Conservation (phyloP, 2,797 vertebrate genomes). For the Rhyacichthys aspro region DNA sequence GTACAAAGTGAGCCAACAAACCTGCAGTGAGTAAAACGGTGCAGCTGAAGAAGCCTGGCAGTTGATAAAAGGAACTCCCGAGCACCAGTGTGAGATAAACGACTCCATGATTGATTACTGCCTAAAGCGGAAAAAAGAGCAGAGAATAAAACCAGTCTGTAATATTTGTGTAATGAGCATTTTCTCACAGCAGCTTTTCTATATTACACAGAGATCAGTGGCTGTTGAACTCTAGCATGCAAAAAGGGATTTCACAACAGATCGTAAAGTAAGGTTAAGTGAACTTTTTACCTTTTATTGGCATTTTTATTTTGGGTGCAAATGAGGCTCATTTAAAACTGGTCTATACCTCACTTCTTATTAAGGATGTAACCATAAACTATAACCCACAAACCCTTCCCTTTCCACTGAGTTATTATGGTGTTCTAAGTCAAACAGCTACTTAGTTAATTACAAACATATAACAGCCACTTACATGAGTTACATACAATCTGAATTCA, state of each 20-base stretch:
- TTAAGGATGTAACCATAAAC: too few species aligned
- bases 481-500: too few species aligned
- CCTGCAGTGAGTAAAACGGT: slow-evolving; percentile 49
- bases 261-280: neutral
- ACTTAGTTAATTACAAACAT: too few species aligned
- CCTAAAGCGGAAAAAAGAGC: slow-evolving; percentile 65
- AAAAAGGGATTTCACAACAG: slow-evolving; percentile 17
- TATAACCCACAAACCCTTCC: too few species aligned
- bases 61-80: slow-evolving; percentile 65
- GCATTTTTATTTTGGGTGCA: neutral
- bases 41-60: slow-evolving; percentile 69
- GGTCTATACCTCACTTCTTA: too few species aligned
- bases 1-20: slow-evolving; percentile 57
- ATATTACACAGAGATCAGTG: slow-evolving; percentile 18
- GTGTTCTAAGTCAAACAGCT: too few species aligned
- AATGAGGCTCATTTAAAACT: neutral
- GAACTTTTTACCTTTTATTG: slow-evolving; percentile 4
- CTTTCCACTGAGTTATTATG: too few species aligned
- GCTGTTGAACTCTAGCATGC: slow-evolving; percentile 9
- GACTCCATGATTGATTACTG: slow-evolving; percentile 70
- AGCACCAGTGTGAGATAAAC: slow-evolving; percentile 63
- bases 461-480: too few species aligned
- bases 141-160: slow-evolving; percentile 61
- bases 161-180: slow-evolving; percentile 58
- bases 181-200: slow-evolving; percentile 64